Conservation (phyloP, 2,113 vertebrate genomes). For the Boulengeromyrus knoepffleri region DNA sequence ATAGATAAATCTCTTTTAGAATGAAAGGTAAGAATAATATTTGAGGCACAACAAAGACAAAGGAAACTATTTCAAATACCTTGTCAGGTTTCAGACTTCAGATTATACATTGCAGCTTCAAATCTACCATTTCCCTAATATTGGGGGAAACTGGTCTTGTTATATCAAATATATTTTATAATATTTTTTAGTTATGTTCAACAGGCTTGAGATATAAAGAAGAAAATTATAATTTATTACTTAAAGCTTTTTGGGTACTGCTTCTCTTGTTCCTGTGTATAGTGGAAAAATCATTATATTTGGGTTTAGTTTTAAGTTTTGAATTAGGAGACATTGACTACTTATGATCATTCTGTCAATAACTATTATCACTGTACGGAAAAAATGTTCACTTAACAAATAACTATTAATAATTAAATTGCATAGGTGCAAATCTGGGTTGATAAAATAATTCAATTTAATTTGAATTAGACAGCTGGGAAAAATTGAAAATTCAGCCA, state of each 20-base stretch:
- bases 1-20: neutral
- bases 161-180: neutral
- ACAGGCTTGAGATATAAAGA: neutral
- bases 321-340: neutral
- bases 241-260: neutral
- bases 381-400: neutral
- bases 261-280: neutral
- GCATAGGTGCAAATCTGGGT: neutral
- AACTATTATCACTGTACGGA: neutral
- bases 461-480: neutral
- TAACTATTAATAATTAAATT: neutral
- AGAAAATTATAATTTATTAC: neutral
- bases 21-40: neutral
- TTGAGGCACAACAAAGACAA: neutral
- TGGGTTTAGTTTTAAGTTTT: neutral
- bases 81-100: neutral
- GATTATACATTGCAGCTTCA: neutral
- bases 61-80: neutral
- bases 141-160: neutral
- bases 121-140: neutral
- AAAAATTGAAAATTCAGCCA: neutral
- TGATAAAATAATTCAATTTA: neutral
- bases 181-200: neutral
- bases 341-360: neutral
- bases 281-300: neutral